Base-by-base conservation (phyloP, 37 sponge, comb jelly and placozoan genomes). In the Ianthella basta region DNA sequence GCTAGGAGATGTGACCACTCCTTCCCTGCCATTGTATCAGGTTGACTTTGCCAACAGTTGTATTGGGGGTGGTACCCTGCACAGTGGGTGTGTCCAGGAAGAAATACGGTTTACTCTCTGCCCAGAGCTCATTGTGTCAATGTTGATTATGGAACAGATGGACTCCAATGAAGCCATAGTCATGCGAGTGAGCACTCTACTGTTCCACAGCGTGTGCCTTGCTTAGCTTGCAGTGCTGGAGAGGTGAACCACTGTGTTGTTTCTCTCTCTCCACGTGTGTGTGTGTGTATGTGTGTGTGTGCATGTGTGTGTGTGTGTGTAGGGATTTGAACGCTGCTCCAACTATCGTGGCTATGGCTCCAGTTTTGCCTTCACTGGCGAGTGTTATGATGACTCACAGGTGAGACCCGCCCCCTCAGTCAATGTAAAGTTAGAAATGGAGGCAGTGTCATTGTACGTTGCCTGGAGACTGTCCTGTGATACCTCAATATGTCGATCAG, bases 61-160 rank as follows among this genome's bases (percentile, higher is more conserved):
- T 60, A 83, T 96, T 60, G 94, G 94, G 18, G 97, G 96, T 29
- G 90, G 88, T 0, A 86, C 84, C 20, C 79, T 96, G 41, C 65
- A 72, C 0, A 61, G 82, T 27, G 94, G 90, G 39, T 56, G 88
- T 27, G 88, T 87, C 16, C 87, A 87, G 82, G 93, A 94, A 70
- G 91, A 94, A 80, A 64, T 88, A 15, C 74, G 86, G 18, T 88
- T 90, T 72, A 82, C 55, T 25, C 67, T 85, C 20, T 91, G 69
- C n/a, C 95, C 95, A 29, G 95, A 95, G 81, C 70, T 92, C 54
- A 66, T 95, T 16, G 84, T 89, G 0, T 75, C 93, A 8, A 65
- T 77, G 55, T 72, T 95, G 59, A 53, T 92, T 0, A 82, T 92
- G 88, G 91, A 87, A 14, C 75, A 21, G 13, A 81, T 95, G 91